These are phyloP conservation scores for Chamaea fasciata DNA, from an alignment of 2,113 vertebrate genomes.

Conservation along the genomic window DNA sequence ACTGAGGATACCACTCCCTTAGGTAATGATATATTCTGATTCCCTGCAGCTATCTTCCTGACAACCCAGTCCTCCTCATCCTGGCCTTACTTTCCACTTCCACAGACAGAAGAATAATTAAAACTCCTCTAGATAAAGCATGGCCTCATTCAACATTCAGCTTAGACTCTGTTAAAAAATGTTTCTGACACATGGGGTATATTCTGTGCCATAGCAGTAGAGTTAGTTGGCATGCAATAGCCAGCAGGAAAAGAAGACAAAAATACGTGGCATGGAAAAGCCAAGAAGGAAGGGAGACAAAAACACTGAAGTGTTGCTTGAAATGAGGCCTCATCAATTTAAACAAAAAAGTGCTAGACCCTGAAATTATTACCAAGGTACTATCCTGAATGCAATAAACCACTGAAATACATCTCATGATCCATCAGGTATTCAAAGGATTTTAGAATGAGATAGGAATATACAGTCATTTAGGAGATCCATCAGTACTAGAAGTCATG, in stretches of 20 bases:
- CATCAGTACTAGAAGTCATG: neutral
- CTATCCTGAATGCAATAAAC: neutral
- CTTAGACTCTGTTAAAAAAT: conserved; percentile 54
- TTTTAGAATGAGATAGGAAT: neutral
- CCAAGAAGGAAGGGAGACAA: conserved; percentile 8
- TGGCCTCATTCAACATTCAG: conserved; percentile 58
- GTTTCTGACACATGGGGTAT: conserved; percentile 44
- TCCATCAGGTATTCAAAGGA: neutral
- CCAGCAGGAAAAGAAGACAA: conserved; percentile 27
- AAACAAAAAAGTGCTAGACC: neutral
- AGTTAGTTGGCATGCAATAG: neutral
- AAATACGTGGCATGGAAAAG: conserved; percentile 11
- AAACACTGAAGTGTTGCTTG: neutral
- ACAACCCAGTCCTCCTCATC: conserved; percentile 42
- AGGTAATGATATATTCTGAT: conserved; percentile 61
- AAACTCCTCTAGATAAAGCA: conserved; percentile 41
- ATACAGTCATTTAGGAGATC: neutral
- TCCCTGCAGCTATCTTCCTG: conserved; percentile 69
- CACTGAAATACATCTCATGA: neutral
- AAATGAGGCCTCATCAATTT: neutral
- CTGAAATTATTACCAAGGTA: neutral
- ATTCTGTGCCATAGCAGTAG: conserved; percentile 38
- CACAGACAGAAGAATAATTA: conserved; percentile 50
- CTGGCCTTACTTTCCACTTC: conserved; percentile 23
- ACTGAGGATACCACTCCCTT: conserved; percentile 58